Evolutionary conservation across 2,113 vertebrate species (phyloP), one percentile per base, ranked within the genome.

Genomic region (Nerophis ophidion): DNA sequence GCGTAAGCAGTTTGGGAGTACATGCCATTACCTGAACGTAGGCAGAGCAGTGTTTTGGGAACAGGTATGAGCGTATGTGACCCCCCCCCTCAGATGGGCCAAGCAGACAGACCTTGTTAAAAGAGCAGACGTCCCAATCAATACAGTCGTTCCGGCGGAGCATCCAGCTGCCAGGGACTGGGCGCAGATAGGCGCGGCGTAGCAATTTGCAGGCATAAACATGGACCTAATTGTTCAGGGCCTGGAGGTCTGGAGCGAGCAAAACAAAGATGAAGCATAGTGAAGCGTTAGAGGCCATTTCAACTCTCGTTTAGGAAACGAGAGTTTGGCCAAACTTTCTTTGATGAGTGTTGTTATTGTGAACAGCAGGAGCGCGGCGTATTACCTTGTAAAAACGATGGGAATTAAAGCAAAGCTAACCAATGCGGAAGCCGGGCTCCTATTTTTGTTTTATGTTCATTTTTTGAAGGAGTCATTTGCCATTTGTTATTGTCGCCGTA

Each of bases 41-140:
- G 76, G 75, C 64, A 61, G 69, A 78, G 71, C 66, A 38, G 72
- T 57, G 68, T 76, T 86, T 66, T 26, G 84, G 81, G 84, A 81
- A 58, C 75, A 72, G 70, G 75, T 80, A 79, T 61, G 81, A 80
- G 67, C 60, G 6, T 50, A 16, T 48, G 63, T 52, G 64, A 26
- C 26, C 62, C 61, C 78, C 68, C 53, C 53, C 12, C 75, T 61
- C 52, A 47, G 69, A 72, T 74, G 71, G 71, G 72, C 63, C 60
- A 69, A 68, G 60, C 83, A 84, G 80, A 87, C 81, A 81, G 82
- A 81, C 83, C 83, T 88, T 85, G 84, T 88, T 88, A 88, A 86
- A 83, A 85, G 81, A 79, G 76, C 78, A 79, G 82, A 84, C 82
- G 60, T 82, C 72, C 77, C 81, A 83, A 86, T 88, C 86, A 86